These are phyloP conservation scores for Cerceris rybyensis DNA, from an alignment of 2,888 invertebrate species.

Conservation along the genomic window DNA sequence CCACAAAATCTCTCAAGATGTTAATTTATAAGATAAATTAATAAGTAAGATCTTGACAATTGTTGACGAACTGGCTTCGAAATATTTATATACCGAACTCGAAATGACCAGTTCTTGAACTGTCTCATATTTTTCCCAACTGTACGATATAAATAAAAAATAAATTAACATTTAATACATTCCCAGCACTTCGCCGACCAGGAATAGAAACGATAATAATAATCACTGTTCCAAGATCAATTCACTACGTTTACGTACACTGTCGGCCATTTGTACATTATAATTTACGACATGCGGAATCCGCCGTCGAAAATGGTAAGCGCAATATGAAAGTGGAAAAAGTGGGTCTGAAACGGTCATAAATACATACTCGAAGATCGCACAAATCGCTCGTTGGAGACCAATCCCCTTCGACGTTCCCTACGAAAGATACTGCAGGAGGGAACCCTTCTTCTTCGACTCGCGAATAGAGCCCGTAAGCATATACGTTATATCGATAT, in stretches of 20 bases:
- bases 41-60: no score
- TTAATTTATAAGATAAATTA: no score
- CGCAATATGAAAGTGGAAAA: constrained; percentile 61
- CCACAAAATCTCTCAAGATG: no score
- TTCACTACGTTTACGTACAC: constrained; percentile 4
- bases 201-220: background rate
- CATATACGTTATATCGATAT: constrained; percentile 48
- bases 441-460: constrained; percentile 68
- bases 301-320: constrained; percentile 30
- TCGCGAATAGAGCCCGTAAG: constrained; percentile 45
- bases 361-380: constrained; percentile 76
- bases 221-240: background rate
- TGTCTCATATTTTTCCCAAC: no score
- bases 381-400: constrained; percentile 75
- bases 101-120: no score
- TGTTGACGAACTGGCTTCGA: no score
- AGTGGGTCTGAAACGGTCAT: constrained; percentile 68
- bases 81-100: no score
- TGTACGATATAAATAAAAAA: no score
- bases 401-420: constrained; percentile 70
- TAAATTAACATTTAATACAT: no score
- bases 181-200: no score
- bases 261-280: constrained; percentile 39
- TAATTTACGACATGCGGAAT: constrained; percentile 40
- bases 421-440: constrained; percentile 55